Evolutionary conservation across 2,797 vertebrate genomes (phyloP).

Genomic region (Argya squamiceps): DNA sequence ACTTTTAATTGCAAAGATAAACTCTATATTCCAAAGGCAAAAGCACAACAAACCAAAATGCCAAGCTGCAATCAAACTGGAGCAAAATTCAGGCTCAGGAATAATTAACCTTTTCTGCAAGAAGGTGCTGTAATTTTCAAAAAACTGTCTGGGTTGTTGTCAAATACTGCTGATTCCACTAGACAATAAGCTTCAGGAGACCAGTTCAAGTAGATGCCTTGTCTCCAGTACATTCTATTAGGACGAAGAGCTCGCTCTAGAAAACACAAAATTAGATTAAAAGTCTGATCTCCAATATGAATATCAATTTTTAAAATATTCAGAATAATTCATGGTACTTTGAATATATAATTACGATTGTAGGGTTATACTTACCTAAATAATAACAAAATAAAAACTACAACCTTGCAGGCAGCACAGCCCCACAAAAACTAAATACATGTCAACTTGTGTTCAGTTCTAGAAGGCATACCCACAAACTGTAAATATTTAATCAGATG

Average conservation of each 20-base stretch:
- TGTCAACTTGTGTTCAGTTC: background rate
- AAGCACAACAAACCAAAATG: conserved; percentile 28
- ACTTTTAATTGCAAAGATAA: background rate
- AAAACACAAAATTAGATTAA: conserved; percentile 12
- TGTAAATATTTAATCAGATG: background rate
- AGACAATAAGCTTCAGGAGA: conserved; percentile 92
- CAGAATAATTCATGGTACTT: background rate
- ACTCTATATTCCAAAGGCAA: background rate
- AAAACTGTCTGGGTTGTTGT: conserved; percentile 84
- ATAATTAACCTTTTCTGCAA: conserved; percentile 87
- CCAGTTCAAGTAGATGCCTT: conserved; percentile 94
- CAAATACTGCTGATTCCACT: conserved; percentile 86
- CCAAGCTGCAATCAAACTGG: conserved; percentile 15
- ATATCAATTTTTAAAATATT: background rate
- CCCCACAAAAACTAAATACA: background rate
- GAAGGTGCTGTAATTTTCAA: conserved; percentile 93
- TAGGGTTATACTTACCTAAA: background rate
- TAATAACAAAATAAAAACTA: background rate
- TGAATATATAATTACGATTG: background rate
- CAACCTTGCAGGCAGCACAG: background rate
- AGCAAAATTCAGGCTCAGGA: conserved; percentile 20
- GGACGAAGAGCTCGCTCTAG: conserved; percentile 85
- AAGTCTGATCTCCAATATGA: background rate
- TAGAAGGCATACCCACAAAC: background rate
- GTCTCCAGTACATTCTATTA: conserved; percentile 92